Base-by-base conservation (phyloP, 2,888 invertebrate genomes). In the Sipunculus nudus region DNA sequence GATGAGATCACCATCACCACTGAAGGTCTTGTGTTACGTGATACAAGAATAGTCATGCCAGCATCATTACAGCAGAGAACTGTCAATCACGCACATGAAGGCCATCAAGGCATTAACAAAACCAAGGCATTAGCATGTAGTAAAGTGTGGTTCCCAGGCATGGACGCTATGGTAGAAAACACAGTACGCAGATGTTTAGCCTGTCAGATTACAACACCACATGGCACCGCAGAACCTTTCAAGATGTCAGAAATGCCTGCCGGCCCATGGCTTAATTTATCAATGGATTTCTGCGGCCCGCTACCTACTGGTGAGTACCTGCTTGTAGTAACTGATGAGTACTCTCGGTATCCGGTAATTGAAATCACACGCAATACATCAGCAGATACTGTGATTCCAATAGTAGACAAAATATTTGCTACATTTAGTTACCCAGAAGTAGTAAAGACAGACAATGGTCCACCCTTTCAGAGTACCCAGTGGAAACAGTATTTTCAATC, bases 81-180 rank as follows among this genome's bases (percentile, higher is more conserved):
- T 19, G 52, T 73, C 6, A 32, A 56, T 19, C 43, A 69, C 6
- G 68, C 68, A 0, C 75, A 75, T 45, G 39, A 46, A 26, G 64
- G 71, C 2, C 69, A 73, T 46, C 65, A 67, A 50, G 70, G 71
- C 10, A 61, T 63, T 10, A 54, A 31, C 23, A 58, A 64, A 21
- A 73, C 67, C 10, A 65, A 71, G 47, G 53, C 56, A n/a, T 54
- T 66, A 5, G 40, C 68, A 6, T 50, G 67, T n/a, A 59, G 59
- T 39, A 69, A 69, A 41, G 60, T 66, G 1, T 69, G 61, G 67
- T 70, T 67, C 35, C 60, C 55, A 19, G 48, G 66, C 8, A 68
- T 70, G 16, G 61, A 67, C 32, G 26, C 16, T 21, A 23, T 35
- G n/a, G 62, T 52, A 5, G 60, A 58, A 43, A 16, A 54, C 5